Conservation (phyloP, 1,140 invertebrate species). For the Prorops nasuta region DNA sequence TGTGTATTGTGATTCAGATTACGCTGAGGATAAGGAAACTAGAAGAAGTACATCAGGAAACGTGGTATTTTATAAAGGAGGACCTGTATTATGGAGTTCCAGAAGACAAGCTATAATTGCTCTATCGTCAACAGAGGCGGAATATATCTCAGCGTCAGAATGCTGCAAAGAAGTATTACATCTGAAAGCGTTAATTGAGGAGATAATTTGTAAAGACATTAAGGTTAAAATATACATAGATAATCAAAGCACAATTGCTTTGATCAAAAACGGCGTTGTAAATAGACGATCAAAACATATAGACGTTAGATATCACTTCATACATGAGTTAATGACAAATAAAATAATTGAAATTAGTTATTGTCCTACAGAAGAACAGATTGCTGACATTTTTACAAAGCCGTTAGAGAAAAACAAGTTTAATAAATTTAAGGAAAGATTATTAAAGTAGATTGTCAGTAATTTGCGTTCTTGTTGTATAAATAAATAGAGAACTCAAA, state of each 20-base stretch:
- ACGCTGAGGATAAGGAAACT: not conserved
- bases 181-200: not conserved
- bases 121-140: not conserved
- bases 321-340: not conserved
- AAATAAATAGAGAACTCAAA: too few relatives aligned
- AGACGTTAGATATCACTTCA: constrained; percentile 15
- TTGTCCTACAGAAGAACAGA: not conserved
- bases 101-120: not conserved
- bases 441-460: too few relatives aligned
- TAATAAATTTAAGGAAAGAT: not conserved
- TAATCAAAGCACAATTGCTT: not conserved
- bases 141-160: not conserved
- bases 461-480: too few relatives aligned
- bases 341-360: constrained; percentile 24
- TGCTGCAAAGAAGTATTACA: too few relatives aligned
- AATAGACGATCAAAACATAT: constrained; percentile 15
- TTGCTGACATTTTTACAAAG: constrained; percentile 5
- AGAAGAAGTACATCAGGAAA: not conserved
- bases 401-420: too few relatives aligned
- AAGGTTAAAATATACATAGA: not conserved
- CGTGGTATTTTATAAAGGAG: not conserved
- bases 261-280: not conserved
- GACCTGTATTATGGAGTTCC: not conserved
- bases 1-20: not conserved
- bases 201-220: not conserved